phyloP scores from a whole-genome alignment of 1,140 invertebrate genomes.

The Macrostomum lignano region DNA sequence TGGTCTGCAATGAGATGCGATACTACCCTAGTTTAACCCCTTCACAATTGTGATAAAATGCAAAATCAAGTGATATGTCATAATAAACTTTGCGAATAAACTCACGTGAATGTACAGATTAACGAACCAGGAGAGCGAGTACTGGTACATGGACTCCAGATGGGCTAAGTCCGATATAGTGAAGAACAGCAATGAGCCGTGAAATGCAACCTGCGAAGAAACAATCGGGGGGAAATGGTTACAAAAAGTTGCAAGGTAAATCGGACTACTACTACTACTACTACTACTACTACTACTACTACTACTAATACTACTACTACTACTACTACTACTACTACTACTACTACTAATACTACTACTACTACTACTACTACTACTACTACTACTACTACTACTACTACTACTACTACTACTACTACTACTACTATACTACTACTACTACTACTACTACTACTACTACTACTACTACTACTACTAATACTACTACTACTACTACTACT shows the following conservation, averaged over 20 bases:
- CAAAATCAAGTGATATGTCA: slow-evolving; percentile 3
- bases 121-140: slow-evolving; percentile 71
- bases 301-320: too few species aligned
- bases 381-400: too few species aligned
- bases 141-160: slow-evolving; percentile 91
- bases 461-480: too few species aligned
- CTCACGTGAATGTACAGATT: slow-evolving; percentile 38
- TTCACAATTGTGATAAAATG: slow-evolving; percentile 3
- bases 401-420: too few species aligned
- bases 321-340: too few species aligned
- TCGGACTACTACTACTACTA: slow-evolving; percentile 4
- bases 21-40: slow-evolving; percentile 17
- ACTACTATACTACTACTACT: too few species aligned
- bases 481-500: too few species aligned
- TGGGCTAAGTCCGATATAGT: slow-evolving; percentile 54
- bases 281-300: too few species aligned
- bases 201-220: slow-evolving; percentile 35
- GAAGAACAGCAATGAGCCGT: slow-evolving; percentile 64
- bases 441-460: too few species aligned
- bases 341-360: too few species aligned
- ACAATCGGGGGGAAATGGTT: neutral
- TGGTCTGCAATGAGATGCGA: slow-evolving; percentile 15
- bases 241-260: slow-evolving; percentile 3
- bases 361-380: too few species aligned
- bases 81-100: slow-evolving; percentile 2